Evolutionary conservation across 37 sponge, comb jelly and placozoan genomes (phyloP), one percentile per base, ranked within the genome.

Genomic region (Ephydatia muelleri): DNA sequence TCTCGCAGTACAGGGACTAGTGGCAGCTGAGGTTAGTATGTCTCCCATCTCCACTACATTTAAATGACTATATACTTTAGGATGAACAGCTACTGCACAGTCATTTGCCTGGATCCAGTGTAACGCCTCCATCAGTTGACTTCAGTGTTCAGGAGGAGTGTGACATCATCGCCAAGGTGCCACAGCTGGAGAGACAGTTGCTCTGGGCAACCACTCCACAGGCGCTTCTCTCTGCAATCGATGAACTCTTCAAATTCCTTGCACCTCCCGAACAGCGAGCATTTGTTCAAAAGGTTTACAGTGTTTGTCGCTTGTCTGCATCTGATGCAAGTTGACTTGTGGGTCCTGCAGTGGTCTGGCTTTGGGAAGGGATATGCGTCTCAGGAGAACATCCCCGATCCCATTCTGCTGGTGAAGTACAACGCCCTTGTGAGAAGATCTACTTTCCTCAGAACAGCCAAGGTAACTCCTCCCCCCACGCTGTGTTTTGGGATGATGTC

Each of bases 371-470:
- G 86, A 5, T 89, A 73, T 70, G 80, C 72, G 2, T 68, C 75
- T 33, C 29, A 49, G 14, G 84, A 90, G 16, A 78, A 40, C 31
- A 84, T 93, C 9, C 6, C 80, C 66, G 83, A 87, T 72, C 88
- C 81, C 25, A 38, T 84, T 21, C 40, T 83, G 23, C 70, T 79
- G 67, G 86, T 87, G 48, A 89, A 93, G 77, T 93, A 89, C 84
- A 93, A 93, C 70, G 80, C 76, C 19, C 43, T 93, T 25, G 36
- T 93, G 22, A 73, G 80, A 73, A 86, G 82, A 35, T 90, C 88
- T 14, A 65, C 75, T 31, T 25, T 47, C 12, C 48, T 85, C 13
- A 38, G 47, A 34, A 65, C 73, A 38, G 70, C 74, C 34, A 38
- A 89, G 81, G 93, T 93, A 76, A 48, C 26, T 2, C 13, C 32